Evolutionary conservation across 2,113 vertebrate genomes (phyloP), one percentile per base, ranked within the genome.

Genomic region (Oryzias javanicus): DNA sequence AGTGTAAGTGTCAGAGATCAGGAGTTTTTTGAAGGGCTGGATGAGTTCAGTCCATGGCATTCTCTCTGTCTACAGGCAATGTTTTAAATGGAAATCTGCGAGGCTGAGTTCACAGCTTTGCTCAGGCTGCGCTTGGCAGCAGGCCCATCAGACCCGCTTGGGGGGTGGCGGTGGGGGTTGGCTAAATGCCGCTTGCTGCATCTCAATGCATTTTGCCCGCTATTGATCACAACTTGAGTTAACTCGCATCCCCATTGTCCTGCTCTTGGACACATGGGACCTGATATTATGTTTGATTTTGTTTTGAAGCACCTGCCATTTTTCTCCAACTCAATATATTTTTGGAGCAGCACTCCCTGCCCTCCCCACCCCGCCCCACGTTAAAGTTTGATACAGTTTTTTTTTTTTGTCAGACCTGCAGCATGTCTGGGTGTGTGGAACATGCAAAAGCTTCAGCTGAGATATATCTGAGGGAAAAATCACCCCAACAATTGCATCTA

Each of bases 161-260:
- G 72, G 48, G 55, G 22, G 72, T 86, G 82, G 84, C 35, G 7
- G 35, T 35, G 72, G 48, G 60, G 55, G 22, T 73, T 86, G 82
- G 84, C 70, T 0, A 60, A 52, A 58, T 64, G 83, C 81, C 76
- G 72, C 61, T 63, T 70, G 84, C 82, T 76, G 76, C 73, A 82
- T 85, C 78, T 86, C 69, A 74, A 66, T 75, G 81, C 70, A 58
- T 80, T 68, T 70, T 83, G 79, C 74, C 83, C 63, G 55, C 61
- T 88, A 86, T 90, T 86, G 90, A 91, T 88, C 85, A 79, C 72
- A 67, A 78, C 76, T 76, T 76, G 62, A 49, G 57, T 77, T 72
- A 64, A 64, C 57, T 75, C 65, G 60, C 54, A 49, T 55, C 79
- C 65, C 77, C 54, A 60, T 78, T 67, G 70, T 75, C 67, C 67